phyloP scores from a whole-genome alignment of 2,888 invertebrate species.

The Drosophila testacea region DNA sequence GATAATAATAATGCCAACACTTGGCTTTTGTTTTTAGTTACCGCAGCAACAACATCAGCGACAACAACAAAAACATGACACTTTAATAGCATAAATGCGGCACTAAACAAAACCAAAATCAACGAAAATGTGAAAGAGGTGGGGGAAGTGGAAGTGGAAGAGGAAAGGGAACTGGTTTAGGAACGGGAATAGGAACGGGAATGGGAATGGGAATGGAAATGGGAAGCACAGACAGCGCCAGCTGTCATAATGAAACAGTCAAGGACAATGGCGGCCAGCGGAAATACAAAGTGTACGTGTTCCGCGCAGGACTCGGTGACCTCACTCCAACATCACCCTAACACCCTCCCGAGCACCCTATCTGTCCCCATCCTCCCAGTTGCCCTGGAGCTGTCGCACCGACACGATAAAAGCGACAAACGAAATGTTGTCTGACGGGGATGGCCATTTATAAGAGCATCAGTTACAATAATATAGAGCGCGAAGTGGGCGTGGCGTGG shows the following conservation, averaged over 20 bases:
- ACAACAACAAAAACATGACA: conserved; percentile 71
- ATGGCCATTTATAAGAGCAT: conserved; percentile 77
- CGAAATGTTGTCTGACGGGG: conserved; percentile 69
- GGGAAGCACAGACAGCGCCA: conserved; percentile 43
- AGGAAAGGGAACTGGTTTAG: conserved; percentile 23
- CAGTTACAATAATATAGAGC: conserved; percentile 76
- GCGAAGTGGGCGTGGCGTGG: conserved; percentile 30
- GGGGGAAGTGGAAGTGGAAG: conserved; percentile 15
- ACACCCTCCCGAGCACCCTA: background rate
- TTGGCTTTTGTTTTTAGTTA: conserved; percentile 75
- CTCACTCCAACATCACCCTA: conserved; percentile 13
- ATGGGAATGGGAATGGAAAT: background rate
- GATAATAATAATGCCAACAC: conserved; percentile 78
- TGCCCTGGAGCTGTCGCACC: conserved; percentile 51
- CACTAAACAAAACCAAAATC: conserved; percentile 80
- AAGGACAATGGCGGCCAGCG: conserved; percentile 77
- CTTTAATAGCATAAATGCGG: conserved; percentile 80
- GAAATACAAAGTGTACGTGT: conserved; percentile 76
- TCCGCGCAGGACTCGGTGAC: conserved; percentile 48
- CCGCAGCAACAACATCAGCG: conserved; percentile 36
- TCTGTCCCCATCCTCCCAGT: conserved; percentile 4
- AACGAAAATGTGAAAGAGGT: conserved; percentile 41
- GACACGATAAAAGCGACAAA: conserved; percentile 77
- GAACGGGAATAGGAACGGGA: conserved; percentile 21
- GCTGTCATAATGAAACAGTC: conserved; percentile 81